phyloP scores from a whole-genome alignment of 2,113 vertebrate species.

The Alces alces region DNA sequence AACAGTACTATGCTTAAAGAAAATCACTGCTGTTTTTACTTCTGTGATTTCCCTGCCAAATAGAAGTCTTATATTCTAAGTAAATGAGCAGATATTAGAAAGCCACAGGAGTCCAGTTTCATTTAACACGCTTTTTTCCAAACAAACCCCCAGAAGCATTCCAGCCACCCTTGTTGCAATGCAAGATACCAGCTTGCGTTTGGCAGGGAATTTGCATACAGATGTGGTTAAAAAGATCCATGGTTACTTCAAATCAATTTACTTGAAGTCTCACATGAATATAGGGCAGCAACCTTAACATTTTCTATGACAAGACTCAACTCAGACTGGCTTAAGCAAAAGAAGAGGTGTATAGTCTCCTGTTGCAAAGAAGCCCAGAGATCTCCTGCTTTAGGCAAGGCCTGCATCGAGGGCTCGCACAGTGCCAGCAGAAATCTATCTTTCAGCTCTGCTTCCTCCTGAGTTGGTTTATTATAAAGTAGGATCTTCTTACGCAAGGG shows the following conservation, averaged over 20 bases:
- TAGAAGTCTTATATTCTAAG: slow-evolving; percentile 38
- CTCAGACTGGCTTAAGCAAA: neutral
- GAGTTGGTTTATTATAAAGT: neutral
- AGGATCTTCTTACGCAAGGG: neutral
- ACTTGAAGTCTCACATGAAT: neutral
- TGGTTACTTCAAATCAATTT: neutral
- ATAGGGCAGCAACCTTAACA: neutral
- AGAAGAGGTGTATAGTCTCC: neutral
- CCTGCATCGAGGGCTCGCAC: neutral
- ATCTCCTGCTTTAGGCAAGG: neutral
- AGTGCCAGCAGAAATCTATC: neutral
- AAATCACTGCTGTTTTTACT: slow-evolving; percentile 52
- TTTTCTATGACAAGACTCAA: neutral
- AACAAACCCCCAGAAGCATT: neutral
- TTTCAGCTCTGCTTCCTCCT: neutral
- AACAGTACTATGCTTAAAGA: slow-evolving; percentile 52
- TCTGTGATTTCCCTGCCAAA: slow-evolving; percentile 43
- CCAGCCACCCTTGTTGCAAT: neutral
- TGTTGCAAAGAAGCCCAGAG: neutral
- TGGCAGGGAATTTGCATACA: neutral
- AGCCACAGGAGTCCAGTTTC: neutral
- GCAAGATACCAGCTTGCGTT: neutral
- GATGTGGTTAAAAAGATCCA: neutral
- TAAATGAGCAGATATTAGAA: slow-evolving; percentile 15
- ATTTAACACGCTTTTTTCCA: slow-evolving; percentile 28